phyloP scores from a whole-genome alignment of 2,888 invertebrate species.

The Spisula subtruncata region DNA sequence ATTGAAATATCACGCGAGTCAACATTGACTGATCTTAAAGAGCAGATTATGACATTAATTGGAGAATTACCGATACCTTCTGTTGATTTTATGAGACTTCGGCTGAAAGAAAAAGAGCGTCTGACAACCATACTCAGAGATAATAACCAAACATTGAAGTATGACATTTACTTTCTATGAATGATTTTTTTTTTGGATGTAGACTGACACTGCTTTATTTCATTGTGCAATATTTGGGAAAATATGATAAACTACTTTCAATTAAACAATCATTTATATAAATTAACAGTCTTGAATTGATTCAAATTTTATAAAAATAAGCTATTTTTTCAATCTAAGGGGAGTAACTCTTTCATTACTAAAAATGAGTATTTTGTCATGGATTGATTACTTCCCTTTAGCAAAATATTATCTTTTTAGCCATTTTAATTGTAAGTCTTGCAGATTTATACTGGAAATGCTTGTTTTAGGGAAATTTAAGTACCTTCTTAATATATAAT shows the following conservation, averaged over 20 bases:
- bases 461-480: no score
- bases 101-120: slow-evolving; percentile 76
- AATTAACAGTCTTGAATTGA: no score
- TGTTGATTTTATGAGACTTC: slow-evolving; percentile 79
- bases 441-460: no score
- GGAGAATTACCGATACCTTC: slow-evolving; percentile 74
- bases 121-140: slow-evolving; percentile 78
- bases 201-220: neutral
- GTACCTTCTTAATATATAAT: no score
- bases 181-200: neutral
- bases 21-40: slow-evolving; percentile 83
- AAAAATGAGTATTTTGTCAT: neutral
- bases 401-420: neutral
- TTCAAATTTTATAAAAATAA: no score
- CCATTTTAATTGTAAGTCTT: neutral
- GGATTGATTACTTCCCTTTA: slow-evolving; percentile 5
- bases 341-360: neutral
- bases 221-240: neutral
- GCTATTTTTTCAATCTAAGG: neutral
- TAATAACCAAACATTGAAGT: slow-evolving; percentile 79
- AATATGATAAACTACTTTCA: no score
- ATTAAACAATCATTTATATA: no score
- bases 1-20: slow-evolving; percentile 84
- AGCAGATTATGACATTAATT: slow-evolving; percentile 81
- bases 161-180: slow-evolving; percentile 50